Evolutionary conservation across 2,888 invertebrate genomes (phyloP).

Genomic region (Morinoia aosen): DNA sequence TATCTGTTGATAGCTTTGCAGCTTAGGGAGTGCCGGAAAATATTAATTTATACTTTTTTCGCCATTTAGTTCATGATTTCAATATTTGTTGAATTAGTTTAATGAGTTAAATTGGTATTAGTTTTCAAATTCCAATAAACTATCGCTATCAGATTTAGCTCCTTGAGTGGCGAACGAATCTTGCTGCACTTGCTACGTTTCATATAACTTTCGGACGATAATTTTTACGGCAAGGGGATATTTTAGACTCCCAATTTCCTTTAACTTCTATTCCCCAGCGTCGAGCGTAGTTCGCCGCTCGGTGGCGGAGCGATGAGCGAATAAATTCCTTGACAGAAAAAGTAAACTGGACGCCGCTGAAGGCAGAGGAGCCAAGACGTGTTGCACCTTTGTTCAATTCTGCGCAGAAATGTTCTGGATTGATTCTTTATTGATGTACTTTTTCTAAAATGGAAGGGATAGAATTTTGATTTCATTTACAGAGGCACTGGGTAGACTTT

Average conservation of each 20-base stretch:
- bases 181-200: not conserved
- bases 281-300: not conserved
- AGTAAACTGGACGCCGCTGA: not conserved
- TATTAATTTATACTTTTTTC: too few relatives aligned
- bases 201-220: not conserved
- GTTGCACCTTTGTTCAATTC: not conserved
- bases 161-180: not conserved
- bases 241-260: not conserved
- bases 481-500: too few relatives aligned
- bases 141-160: not conserved
- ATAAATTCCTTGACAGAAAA: not conserved
- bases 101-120: too few relatives aligned
- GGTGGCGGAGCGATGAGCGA: not conserved
- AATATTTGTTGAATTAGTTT: not conserved
- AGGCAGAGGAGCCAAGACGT: not conserved
- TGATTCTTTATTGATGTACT: not conserved
- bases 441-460: not conserved
- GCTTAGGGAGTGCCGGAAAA: too few relatives aligned
- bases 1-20: too few relatives aligned
- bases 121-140: not conserved
- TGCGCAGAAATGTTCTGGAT: not conserved
- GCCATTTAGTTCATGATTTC: not conserved
- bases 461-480: too few relatives aligned
- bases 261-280: not conserved
- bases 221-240: not conserved